A percentile compares a stretch with the other conserved stretches of the same genome.
These are phyloP conservation scores for Eueides isabella DNA, from an alignment of 1,140 invertebrate species.

Conservation along the genomic window DNA sequence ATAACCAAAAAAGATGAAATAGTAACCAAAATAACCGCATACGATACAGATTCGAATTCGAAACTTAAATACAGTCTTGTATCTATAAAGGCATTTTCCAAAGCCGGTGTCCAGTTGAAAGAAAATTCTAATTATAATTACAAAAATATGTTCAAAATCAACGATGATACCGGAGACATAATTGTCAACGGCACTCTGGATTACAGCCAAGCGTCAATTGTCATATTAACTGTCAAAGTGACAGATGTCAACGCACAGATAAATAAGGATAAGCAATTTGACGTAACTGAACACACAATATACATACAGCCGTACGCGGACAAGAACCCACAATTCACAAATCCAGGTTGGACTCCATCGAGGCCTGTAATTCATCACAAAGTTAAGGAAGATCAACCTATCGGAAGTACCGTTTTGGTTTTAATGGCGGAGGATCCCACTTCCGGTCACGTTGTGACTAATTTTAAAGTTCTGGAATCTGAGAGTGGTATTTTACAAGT, in stretches of 20 bases:
- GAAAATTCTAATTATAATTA: constrained; percentile 85
- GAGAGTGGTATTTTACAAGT: constrained; percentile 83
- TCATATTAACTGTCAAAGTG: constrained; percentile 90
- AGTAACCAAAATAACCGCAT: constrained; percentile 85
- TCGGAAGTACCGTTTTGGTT: constrained; percentile 89
- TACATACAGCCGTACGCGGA: constrained; percentile 92
- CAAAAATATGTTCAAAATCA: constrained; percentile 87
- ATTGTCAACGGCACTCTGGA: constrained; percentile 87
- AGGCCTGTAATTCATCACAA: constrained; percentile 86
- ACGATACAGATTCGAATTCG: constrained; percentile 87
- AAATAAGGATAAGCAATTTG: constrained; percentile 86
- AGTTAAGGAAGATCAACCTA: constrained; percentile 89
- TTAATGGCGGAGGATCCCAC: constrained; percentile 89
- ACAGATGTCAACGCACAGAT: constrained; percentile 87
- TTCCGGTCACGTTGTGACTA: constrained; percentile 84
- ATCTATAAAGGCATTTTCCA: constrained; percentile 87
- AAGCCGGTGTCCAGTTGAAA: constrained; percentile 87
- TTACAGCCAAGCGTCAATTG: constrained; percentile 90
- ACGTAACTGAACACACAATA: constrained; percentile 87
- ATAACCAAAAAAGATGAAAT: constrained; percentile 85
- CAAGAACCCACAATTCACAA: constrained; percentile 90
- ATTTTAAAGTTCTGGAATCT: constrained; percentile 83
- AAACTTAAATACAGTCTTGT: constrained; percentile 87
- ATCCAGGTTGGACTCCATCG: constrained; percentile 85
- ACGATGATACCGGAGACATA: constrained; percentile 87